A percentile compares a stretch with the other conserved stretches of the same genome.
phyloP scores from a whole-genome alignment of 2,888 invertebrate genomes.

The Lapara coniferarum region DNA sequence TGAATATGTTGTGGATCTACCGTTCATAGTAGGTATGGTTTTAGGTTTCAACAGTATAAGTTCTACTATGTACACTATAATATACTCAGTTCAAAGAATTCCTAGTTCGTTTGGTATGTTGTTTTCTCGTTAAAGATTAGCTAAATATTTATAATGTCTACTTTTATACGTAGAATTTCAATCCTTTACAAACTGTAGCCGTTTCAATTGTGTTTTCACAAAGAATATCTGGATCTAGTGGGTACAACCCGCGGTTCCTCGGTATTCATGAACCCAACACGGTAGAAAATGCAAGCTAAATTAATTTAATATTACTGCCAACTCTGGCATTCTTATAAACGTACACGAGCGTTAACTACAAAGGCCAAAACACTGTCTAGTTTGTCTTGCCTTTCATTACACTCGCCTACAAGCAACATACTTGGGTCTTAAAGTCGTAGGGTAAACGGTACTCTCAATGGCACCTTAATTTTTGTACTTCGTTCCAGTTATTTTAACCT shows the following conservation, averaged over 20 bases:
- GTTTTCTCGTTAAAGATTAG: no score
- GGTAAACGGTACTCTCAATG: constrained; percentile 38
- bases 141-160: no score
- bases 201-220: neutral
- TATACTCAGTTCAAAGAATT: no score
- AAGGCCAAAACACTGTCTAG: constrained; percentile 29
- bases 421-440: constrained; percentile 35
- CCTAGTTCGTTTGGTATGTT: no score
- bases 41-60: no score
- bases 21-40: no score
- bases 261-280: neutral
- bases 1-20: no score
- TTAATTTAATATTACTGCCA: constrained; percentile 7
- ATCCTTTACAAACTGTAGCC: no score
- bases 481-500: constrained; percentile 30
- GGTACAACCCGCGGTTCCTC: neutral
- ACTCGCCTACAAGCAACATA: constrained; percentile 39
- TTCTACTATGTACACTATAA: no score
- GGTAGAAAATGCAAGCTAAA: neutral
- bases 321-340: constrained; percentile 13
- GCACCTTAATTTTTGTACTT: constrained; percentile 30
- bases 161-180: no score
- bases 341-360: constrained; percentile 36
- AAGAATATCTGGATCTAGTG: neutral
- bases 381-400: constrained; percentile 35